Conservation (phyloP, 2,113 vertebrate genomes). For the Paracanthobrama guichenoti region DNA sequence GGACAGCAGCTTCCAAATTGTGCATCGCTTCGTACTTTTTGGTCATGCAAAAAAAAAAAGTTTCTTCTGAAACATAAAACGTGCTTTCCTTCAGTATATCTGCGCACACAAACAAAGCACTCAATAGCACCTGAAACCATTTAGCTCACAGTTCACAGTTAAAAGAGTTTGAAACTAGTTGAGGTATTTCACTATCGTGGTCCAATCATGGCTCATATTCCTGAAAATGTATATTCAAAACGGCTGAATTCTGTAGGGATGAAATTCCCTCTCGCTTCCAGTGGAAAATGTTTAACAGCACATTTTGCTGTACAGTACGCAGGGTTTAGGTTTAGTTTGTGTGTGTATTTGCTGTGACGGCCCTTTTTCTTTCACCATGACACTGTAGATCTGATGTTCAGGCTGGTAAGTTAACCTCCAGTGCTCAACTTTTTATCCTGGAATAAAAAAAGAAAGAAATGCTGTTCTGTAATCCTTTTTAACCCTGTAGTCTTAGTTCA, state of each 20-base stretch:
- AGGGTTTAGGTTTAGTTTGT: neutral
- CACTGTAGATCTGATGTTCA: neutral
- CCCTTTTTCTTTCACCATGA: neutral
- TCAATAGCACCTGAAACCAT: neutral
- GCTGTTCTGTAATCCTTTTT: too few species aligned
- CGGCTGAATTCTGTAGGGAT: neutral
- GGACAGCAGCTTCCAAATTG: neutral
- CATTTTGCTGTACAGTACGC: too few species aligned
- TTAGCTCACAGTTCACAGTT: neutral
- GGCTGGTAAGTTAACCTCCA: slow-evolving; percentile 11
- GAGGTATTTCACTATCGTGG: neutral
- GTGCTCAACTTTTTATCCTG: slow-evolving; percentile 51
- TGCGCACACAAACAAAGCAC: neutral
- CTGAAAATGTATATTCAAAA: neutral
- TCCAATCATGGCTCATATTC: neutral
- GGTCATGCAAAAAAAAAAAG: neutral
- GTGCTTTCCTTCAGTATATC: neutral
- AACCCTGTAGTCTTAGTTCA: neutral
- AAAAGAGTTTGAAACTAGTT: neutral
- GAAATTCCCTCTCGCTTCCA: neutral
- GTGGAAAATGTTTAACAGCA: neutral
- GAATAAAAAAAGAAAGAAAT: neutral
- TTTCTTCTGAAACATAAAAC: neutral
- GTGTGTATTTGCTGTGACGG: neutral
- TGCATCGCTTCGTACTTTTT: neutral